These are phyloP conservation scores for Synaphobranchus kaupii DNA, from an alignment of 2,797 vertebrate species.

Conservation along the genomic window DNA sequence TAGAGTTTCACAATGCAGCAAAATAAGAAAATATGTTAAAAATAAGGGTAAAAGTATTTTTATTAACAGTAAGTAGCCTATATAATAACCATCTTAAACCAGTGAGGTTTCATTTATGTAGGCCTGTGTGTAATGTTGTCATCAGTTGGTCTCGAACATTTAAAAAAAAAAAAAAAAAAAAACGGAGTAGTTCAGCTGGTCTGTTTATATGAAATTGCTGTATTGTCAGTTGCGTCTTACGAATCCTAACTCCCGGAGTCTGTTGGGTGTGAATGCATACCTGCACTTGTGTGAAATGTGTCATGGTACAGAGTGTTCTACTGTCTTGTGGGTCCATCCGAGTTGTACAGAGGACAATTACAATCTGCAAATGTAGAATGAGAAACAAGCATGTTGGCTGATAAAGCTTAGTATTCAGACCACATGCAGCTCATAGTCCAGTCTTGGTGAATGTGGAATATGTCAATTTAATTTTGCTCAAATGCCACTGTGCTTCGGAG, in stretches of 20 bases:
- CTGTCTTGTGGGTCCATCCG: not conserved
- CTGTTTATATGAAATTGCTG: not conserved
- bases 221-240: not conserved
- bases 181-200: not conserved
- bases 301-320: not conserved
- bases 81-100: not conserved
- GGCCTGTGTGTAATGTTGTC: not conserved
- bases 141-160: not conserved
- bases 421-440: conserved; percentile 14
- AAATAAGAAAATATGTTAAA: too few species aligned
- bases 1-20: too few species aligned
- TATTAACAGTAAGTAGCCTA: too few species aligned
- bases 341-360: conserved; percentile 24
- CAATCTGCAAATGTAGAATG: conserved; percentile 30
- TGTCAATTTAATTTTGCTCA: conserved; percentile 41
- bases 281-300: not conserved
- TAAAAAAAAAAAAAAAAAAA: not conserved
- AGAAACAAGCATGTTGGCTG: conserved; percentile 28
- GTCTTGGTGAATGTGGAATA: conserved; percentile 36
- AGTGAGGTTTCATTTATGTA: not conserved
- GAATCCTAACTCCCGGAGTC: not conserved
- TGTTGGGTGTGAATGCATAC: not conserved
- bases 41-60: too few species aligned
- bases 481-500: conserved; percentile 30
- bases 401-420: conserved; percentile 42